Conservation (phyloP, 2,888 invertebrate genomes). For the Cataglyphis livida region DNA sequence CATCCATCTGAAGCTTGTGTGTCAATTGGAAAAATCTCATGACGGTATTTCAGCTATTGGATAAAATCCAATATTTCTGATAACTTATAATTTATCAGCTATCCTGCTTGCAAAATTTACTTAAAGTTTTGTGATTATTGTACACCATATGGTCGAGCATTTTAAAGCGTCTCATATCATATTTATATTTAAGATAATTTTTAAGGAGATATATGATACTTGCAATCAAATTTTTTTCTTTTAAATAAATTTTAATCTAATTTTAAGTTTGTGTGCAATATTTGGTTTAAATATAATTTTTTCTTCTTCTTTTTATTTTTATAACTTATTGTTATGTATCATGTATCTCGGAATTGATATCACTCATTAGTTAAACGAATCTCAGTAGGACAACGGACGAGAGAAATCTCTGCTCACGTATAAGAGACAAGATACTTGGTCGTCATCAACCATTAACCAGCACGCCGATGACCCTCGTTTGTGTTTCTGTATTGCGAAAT, state of each 20-base stretch:
- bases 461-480: constrained; percentile 52
- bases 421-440: constrained; percentile 49
- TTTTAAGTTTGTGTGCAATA: not conserved
- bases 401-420: constrained; percentile 27
- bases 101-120: not conserved
- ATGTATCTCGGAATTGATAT: not conserved
- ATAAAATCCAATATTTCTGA: constrained; percentile 20
- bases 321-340: not conserved
- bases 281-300: not conserved
- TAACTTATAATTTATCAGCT: constrained; percentile 31
- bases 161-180: not conserved
- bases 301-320: not conserved
- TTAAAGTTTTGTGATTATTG: not conserved
- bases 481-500: constrained; percentile 55
- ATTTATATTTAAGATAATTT: too few relatives aligned
- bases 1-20: constrained; percentile 27
- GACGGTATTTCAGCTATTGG: constrained; percentile 15
- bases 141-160: not conserved
- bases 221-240: not conserved
- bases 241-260: not conserved
- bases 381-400: constrained; percentile 7
- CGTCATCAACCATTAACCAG: constrained; percentile 57
- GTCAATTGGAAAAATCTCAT: constrained; percentile 34
- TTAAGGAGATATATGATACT: not conserved
- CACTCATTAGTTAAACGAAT: not conserved